Percentiles rank a stretch among this genome's conserved stretches.
Evolutionary conservation across 2,797 vertebrate genomes (phyloP).

Genomic region (Gouania willdenowi): DNA sequence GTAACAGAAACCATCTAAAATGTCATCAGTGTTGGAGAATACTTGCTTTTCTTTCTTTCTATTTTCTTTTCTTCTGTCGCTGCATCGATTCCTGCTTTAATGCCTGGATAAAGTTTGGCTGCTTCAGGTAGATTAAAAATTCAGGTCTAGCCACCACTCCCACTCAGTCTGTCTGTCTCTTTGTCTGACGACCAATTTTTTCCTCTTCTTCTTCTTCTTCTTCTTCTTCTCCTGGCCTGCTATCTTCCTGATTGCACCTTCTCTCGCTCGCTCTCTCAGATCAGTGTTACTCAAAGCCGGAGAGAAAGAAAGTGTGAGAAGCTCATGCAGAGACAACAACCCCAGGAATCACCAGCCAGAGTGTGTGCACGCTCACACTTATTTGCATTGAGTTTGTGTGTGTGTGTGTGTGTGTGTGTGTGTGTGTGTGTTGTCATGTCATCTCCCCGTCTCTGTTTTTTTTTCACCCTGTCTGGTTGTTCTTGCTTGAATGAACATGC

Average conservation of each 20-base stretch:
- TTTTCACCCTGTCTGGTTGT: slow-evolving; percentile 45
- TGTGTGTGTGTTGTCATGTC: slow-evolving; percentile 24
- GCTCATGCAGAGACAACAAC: slow-evolving; percentile 53
- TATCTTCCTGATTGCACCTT: slow-evolving; percentile 27
- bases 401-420: slow-evolving; percentile 10
- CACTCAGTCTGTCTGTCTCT: slow-evolving; percentile 47
- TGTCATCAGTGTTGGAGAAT: slow-evolving; percentile 1
- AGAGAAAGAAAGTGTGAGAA: slow-evolving; percentile 58
- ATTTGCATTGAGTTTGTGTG: too few species aligned
- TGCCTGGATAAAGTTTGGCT: slow-evolving; percentile 41
- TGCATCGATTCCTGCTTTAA: slow-evolving; percentile 18
- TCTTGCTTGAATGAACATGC: slow-evolving; percentile 33
- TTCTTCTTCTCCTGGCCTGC: slow-evolving; percentile 6
- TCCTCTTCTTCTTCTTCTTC: slow-evolving; percentile 41
- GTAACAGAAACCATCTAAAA: too few species aligned
- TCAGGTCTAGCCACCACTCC: slow-evolving; percentile 37
- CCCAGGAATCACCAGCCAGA: slow-evolving; percentile 56
- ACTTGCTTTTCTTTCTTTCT: background rate
- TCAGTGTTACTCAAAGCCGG: slow-evolving; percentile 49
- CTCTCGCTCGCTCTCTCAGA: slow-evolving; percentile 35
- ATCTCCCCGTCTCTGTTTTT: slow-evolving; percentile 16
- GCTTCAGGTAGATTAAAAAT: slow-evolving; percentile 42
- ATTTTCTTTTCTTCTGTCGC: slow-evolving; percentile 11
- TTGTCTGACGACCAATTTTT: slow-evolving; percentile 46
- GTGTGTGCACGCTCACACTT: slow-evolving; percentile 11